Conservation (phyloP, 1,140 invertebrate species). For the Penaeus vannamei region DNA sequence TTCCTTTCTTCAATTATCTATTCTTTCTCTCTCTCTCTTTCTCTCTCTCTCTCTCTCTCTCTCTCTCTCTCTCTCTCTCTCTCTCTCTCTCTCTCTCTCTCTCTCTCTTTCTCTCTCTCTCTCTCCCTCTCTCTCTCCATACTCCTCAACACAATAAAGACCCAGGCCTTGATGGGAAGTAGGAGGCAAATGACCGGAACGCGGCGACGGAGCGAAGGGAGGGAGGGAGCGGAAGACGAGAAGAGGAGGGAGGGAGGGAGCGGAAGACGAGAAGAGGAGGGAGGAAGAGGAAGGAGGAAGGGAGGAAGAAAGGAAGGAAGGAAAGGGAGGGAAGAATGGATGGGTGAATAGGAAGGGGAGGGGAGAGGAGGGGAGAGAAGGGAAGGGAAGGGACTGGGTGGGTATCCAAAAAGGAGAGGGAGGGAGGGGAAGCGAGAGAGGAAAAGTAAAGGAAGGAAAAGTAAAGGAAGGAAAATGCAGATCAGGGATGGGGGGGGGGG, state of each 20-base stretch:
- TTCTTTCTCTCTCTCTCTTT: slow-evolving; percentile 11
- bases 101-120: slow-evolving; percentile 12
- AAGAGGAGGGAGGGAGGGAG: not conserved
- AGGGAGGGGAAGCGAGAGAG: slow-evolving; percentile 25
- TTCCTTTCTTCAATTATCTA: too few species aligned
- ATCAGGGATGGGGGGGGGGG: not conserved
- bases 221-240: not conserved
- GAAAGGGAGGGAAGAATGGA: not conserved
- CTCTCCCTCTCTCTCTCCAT: not conserved
- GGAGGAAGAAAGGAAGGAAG: not conserved
- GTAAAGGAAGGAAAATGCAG: too few species aligned
- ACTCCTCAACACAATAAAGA: not conserved
- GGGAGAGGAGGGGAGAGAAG: not conserved
- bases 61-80: slow-evolving; percentile 4
- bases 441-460: not conserved
- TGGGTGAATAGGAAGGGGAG: not conserved
- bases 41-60: too few species aligned
- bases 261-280: not conserved
- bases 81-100: slow-evolving; percentile 22
- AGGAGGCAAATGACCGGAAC: not conserved
- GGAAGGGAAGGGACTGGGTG: not conserved
- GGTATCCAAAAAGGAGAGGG: not conserved
- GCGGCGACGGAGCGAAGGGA: too few species aligned
- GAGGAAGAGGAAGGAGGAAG: not conserved
- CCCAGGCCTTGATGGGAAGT: not conserved